These are phyloP conservation scores for Scolanthus callimorphus DNA, from an alignment of 92 coral and sea anemone species.

Conservation along the genomic window DNA sequence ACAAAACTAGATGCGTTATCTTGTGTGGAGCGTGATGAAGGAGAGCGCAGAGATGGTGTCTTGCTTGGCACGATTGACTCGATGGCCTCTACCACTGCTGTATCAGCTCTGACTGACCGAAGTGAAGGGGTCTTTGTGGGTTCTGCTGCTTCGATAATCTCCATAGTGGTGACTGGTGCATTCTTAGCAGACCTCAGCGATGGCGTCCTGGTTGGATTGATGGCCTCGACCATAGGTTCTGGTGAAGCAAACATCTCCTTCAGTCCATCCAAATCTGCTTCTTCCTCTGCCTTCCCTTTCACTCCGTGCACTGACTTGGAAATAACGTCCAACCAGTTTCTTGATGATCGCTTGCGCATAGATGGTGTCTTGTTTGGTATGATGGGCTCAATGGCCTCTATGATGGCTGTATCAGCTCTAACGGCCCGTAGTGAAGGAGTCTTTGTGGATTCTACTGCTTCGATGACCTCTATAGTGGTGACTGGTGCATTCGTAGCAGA, in stretches of 20 bases:
- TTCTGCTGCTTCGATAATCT: conserved; percentile 28
- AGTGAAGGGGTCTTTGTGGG: conserved; percentile 64
- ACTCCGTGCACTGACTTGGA: too few relatives aligned
- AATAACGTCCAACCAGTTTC: too few relatives aligned
- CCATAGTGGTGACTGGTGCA: too few relatives aligned
- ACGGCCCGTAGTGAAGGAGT: conserved; percentile 64
- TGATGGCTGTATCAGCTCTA: not conserved
- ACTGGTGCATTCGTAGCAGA: conserved; percentile 1
- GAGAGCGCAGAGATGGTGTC: conserved; percentile 81
- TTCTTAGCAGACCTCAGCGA: too few relatives aligned
- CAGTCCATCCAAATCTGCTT: too few relatives aligned
- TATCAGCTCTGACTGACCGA: conserved; percentile 25
- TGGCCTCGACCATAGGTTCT: too few relatives aligned
- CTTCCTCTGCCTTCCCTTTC: too few relatives aligned
- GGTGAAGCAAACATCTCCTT: too few relatives aligned
- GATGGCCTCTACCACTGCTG: conserved; percentile 31
- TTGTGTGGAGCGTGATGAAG: too few relatives aligned
- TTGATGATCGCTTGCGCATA: conserved; percentile 27
- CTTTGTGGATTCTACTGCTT: conserved; percentile 40
- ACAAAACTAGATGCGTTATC: too few relatives aligned
- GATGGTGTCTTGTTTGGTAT: conserved; percentile 61
- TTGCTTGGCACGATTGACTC: conserved; percentile 36
- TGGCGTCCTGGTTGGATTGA: too few relatives aligned
- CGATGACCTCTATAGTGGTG: conserved; percentile 18
- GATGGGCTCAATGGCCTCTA: conserved; percentile 1